Percentiles rank a stretch among this genome's conserved stretches.
Conservation (phyloP, 2,113 vertebrate species). For the Hipposideros armiger region DNA sequence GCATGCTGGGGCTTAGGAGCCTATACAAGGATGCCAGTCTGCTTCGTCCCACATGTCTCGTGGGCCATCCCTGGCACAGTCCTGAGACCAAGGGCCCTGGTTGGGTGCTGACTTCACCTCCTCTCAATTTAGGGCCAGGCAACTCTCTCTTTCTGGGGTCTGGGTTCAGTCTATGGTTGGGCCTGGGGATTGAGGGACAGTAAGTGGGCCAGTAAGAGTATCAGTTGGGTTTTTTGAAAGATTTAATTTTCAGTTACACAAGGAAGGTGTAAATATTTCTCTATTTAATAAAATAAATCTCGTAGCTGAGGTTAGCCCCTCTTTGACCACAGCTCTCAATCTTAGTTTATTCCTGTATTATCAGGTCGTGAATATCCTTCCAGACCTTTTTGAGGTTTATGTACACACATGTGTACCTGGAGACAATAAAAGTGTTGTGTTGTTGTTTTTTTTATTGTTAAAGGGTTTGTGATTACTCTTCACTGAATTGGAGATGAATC, state of each 20-base stretch:
- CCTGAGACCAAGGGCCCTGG: neutral
- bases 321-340: neutral
- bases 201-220: neutral
- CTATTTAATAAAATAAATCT: neutral
- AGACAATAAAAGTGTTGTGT: neutral
- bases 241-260: neutral
- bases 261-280: neutral
- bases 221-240: neutral
- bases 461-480: neutral
- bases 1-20: neutral
- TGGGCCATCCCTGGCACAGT: no score
- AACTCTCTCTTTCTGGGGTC: neutral
- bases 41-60: rapidly evolving
- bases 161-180: neutral
- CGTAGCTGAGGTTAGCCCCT: neutral
- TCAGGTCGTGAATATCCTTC: neutral
- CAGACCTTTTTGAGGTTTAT: no score
- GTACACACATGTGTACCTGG: neutral
- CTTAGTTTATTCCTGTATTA: neutral
- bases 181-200: neutral
- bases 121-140: neutral
- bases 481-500: neutral
- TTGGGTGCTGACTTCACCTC: neutral
- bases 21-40: neutral
- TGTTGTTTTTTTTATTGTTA: neutral